Evolutionary conservation across 2,797 vertebrate genomes (phyloP).

Genomic region (Ataeniobius toweri): DNA sequence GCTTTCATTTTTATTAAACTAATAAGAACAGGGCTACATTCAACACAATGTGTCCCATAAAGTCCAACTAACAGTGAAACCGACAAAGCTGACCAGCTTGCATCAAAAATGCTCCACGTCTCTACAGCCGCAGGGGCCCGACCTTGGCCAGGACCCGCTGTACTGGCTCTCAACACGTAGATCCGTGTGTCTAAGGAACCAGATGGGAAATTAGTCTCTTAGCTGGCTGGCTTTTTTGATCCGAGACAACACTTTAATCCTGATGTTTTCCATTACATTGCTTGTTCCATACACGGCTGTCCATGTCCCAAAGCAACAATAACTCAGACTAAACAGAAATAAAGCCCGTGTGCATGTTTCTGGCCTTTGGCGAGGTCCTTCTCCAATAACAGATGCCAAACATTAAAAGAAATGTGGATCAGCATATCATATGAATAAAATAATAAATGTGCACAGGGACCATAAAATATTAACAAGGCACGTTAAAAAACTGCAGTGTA

Average conservation of each 20-base stretch:
- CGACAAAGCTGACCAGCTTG: slow-evolving; percentile 5
- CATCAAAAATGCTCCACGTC: slow-evolving; percentile 15
- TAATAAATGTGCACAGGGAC: slow-evolving; percentile 3
- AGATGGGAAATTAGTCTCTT: slow-evolving; percentile 5
- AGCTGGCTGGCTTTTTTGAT: slow-evolving; percentile 34
- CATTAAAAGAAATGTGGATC: slow-evolving; percentile 5
- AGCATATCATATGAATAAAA: slow-evolving; percentile 8
- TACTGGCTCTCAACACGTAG: slow-evolving; percentile 9
- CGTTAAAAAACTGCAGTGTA: neutral
- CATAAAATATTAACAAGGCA: slow-evolving; percentile 19
- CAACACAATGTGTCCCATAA: slow-evolving; percentile 7
- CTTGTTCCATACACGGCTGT: slow-evolving; percentile 23
- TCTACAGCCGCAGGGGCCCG: neutral
- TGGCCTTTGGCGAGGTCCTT: slow-evolving; percentile 14
- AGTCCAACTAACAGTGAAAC: neutral
- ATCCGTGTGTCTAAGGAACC: slow-evolving; percentile 21
- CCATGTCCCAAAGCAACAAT: slow-evolving; percentile 12
- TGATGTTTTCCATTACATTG: slow-evolving; percentile 41
- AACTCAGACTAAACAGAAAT: slow-evolving; percentile 26
- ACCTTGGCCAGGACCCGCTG: neutral
- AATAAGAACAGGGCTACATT: slow-evolving; percentile 7
- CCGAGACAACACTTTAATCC: slow-evolving; percentile 25
- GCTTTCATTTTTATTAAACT: neutral
- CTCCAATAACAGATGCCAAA: neutral
- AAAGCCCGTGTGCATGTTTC: neutral